phyloP scores from a whole-genome alignment of 2,888 invertebrate species.

The Biston stratarius region DNA sequence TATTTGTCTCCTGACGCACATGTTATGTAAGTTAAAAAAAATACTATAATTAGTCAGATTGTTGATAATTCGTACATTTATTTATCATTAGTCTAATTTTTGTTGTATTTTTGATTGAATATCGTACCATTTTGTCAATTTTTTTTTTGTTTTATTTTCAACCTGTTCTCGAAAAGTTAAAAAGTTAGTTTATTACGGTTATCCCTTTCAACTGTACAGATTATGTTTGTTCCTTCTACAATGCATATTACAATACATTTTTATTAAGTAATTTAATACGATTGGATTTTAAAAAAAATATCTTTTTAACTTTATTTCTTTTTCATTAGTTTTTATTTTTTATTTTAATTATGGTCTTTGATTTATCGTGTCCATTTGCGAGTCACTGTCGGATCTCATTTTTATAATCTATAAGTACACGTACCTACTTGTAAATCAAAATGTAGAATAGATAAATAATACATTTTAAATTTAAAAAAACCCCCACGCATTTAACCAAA shows the following conservation, averaged over 20 bases:
- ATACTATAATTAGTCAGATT: neutral
- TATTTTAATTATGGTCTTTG: neutral
- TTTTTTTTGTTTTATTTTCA: conserved; percentile 10
- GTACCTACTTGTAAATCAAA: neutral
- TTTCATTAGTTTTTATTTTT: too few species aligned
- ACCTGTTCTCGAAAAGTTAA: neutral
- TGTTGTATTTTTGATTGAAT: conserved; percentile 15
- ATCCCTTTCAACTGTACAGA: neutral
- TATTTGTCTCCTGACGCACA: conserved; percentile 8
- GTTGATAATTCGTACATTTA: neutral
- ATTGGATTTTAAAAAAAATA: too few species aligned
- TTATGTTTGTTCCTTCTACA: neutral
- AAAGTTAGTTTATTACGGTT: too few species aligned
- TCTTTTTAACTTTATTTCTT: too few species aligned
- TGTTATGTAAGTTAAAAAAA: neutral
- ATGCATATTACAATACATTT: too few species aligned
- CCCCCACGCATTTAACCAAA: too few species aligned
- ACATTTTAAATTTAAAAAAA: neutral
- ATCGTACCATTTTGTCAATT: conserved; percentile 4
- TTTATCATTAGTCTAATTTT: neutral
- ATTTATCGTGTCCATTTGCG: conserved; percentile 2
- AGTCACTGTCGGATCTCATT: conserved; percentile 11
- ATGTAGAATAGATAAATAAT: neutral
- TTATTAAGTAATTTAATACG: too few species aligned
- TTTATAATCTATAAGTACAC: conserved; percentile 4